Percentiles rank a stretch among this genome's conserved stretches.
Evolutionary conservation across 2,888 invertebrate genomes (phyloP).

Genomic region (Germaria angustata): DNA sequence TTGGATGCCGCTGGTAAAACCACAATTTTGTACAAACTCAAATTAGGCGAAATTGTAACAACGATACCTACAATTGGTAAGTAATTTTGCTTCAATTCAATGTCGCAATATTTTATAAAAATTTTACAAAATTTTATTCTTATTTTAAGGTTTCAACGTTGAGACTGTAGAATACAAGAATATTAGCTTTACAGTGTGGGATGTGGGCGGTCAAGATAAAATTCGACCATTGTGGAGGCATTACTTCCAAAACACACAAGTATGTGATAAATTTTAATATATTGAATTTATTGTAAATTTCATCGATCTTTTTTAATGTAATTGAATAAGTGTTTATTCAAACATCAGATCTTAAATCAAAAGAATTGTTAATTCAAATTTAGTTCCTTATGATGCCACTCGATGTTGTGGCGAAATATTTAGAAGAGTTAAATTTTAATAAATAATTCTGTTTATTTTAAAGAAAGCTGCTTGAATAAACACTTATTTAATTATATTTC

Average conservation of each 20-base stretch:
- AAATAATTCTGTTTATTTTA: no score
- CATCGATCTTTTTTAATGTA: no score
- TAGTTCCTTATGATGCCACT: no score
- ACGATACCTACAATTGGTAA: conserved; percentile 98
- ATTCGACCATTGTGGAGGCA: conserved; percentile 98
- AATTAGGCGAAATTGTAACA: conserved; percentile 99
- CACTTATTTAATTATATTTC: no score
- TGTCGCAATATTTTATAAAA: background rate
- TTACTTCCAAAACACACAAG: conserved; percentile 98
- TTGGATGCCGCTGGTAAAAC: conserved; percentile 99
- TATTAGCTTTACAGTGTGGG: conserved; percentile 99
- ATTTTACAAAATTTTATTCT: background rate
- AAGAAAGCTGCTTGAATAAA: no score
- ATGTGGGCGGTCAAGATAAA: conserved; percentile 98
- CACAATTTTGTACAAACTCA: conserved; percentile 99
- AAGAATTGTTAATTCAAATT: no score
- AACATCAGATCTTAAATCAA: no score
- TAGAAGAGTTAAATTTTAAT: no score
- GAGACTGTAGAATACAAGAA: conserved; percentile 99
- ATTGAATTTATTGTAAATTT: no score
- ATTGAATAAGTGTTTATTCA: no score
- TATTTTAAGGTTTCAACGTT: conserved; percentile 93
- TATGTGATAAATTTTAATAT: conserved; percentile 68
- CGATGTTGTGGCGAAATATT: no score
- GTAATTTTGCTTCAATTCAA: conserved; percentile 31